Conservation (phyloP, 2,113 vertebrate species). For the Bungarus multicinctus region DNA sequence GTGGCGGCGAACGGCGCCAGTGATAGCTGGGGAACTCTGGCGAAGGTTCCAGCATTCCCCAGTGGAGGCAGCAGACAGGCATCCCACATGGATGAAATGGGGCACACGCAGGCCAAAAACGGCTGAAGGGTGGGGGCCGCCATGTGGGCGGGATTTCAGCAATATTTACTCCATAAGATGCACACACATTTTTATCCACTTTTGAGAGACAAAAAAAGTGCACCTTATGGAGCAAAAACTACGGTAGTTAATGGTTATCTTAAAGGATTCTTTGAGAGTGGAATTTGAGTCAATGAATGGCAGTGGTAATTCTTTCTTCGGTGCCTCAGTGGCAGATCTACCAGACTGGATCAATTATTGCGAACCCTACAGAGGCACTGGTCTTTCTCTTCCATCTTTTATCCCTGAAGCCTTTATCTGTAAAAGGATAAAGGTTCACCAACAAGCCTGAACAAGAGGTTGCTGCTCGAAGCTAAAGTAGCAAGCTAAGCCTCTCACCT, state of each 20-base stretch:
- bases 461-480: not conserved
- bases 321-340: not conserved
- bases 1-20: too few relatives aligned
- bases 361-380: not conserved
- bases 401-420: slow-evolving; percentile 10
- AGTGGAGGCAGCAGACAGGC: too few relatives aligned
- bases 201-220: too few relatives aligned
- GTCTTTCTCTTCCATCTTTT: slow-evolving; percentile 12
- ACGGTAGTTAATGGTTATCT: not conserved
- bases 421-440: slow-evolving; percentile 61
- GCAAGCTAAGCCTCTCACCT: not conserved
- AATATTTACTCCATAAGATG: too few relatives aligned
- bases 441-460: slow-evolving; percentile 50
- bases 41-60: too few relatives aligned
- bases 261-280: not conserved
- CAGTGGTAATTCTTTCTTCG: not conserved
- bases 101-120: too few relatives aligned
- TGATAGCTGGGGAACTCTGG: too few relatives aligned
- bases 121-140: too few relatives aligned
- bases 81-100: too few relatives aligned
- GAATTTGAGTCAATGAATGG: not conserved
- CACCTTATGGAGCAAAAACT: too few relatives aligned
- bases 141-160: too few relatives aligned
- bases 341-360: slow-evolving; percentile 4
- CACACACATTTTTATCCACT: too few relatives aligned